Conservation (phyloP, 2,113 vertebrate species). For the Pandion haliaetus region DNA sequence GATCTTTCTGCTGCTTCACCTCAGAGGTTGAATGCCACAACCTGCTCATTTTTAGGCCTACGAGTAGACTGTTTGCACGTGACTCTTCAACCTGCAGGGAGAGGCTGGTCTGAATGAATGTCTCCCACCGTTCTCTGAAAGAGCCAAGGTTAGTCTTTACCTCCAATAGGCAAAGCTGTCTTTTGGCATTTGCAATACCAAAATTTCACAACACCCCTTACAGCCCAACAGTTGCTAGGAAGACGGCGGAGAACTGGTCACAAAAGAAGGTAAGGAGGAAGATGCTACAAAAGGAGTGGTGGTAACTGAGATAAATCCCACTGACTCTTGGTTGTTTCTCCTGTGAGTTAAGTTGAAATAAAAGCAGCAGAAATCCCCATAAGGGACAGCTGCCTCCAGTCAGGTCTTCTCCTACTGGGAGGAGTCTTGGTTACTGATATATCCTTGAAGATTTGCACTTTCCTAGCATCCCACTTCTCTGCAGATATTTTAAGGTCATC, state of each 20-base stretch:
- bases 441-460: background rate
- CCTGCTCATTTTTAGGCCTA: background rate
- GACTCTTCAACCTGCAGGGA: background rate
- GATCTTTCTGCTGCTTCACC: background rate
- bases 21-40: background rate
- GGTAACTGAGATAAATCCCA: background rate
- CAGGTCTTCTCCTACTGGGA: background rate
- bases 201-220: background rate
- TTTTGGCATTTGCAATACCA: background rate
- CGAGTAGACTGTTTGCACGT: background rate
- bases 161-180: background rate
- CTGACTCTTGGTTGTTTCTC: background rate
- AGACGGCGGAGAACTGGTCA: background rate
- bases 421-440: background rate
- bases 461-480: background rate
- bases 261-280: background rate
- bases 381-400: background rate
- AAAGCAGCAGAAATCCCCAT: background rate
- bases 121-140: background rate
- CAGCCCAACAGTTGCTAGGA: background rate
- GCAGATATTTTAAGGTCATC: background rate
- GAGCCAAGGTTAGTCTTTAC: background rate
- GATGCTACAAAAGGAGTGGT: background rate
- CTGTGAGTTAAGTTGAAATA: background rate
- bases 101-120: background rate